Evolutionary conservation across 2,113 vertebrate genomes (phyloP), one percentile per base, ranked within the genome.

Genomic region (Gobiocypris rarus): DNA sequence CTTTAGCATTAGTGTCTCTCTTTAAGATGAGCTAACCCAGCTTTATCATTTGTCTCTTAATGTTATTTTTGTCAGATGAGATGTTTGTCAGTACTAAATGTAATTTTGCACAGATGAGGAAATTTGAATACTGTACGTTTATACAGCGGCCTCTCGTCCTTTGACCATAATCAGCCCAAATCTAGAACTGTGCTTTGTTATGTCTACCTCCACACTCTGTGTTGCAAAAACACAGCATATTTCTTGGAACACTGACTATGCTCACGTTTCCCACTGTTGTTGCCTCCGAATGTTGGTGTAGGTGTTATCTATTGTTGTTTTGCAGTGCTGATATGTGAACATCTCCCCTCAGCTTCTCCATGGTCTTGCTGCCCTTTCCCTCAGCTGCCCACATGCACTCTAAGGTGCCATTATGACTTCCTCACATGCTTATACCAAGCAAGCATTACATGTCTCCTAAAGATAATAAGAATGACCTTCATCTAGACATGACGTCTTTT

Each of bases 131-230:
- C 1, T 28, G 5, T 22, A 11, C 14, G 15, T 61, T 4, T 24
- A 70, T n/a, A 4, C 34, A 22, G 15, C 0, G 8, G 17, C 15
- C 31, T 9, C 34, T 31, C 28, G 28, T 31, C 17, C 17, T 54
- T 54, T 70, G 34, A 48, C 22, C 38, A 41, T 26, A n/a, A 76
- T 58, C 58, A 43, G 17, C 22, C 75, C 54, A 77, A 59, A 77
- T 77, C 54, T 59, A 5, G 45, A 5, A 17, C 10, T 43, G 75
- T 61, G 56, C 6, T 79, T 79, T 79, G 58, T 63, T 63, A 45
- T 79, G 58, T 79, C 76, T 63, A 79, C 58, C 58, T 63, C n/a
- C 76, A 45, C n/a, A 3, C 13, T 79, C 76, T 79, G 38, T 79
- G 56, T 79, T 79, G 38, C 24, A 63, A 48, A 79, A 79, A 48